Evolutionary conservation across 2,888 invertebrate species (phyloP).

Genomic region (Tillus elongatus): DNA sequence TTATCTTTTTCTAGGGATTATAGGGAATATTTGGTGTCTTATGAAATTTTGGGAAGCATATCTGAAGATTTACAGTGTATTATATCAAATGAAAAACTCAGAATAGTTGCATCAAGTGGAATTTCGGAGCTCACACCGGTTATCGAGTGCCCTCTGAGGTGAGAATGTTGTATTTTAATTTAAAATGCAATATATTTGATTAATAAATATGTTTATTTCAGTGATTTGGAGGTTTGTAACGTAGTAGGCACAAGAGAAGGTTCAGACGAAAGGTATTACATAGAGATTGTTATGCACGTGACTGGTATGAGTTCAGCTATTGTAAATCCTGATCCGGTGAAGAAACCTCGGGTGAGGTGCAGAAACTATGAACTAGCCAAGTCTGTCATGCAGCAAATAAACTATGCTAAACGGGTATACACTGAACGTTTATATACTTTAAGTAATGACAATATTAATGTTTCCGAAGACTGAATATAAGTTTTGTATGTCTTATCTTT

Average conservation of each 20-base stretch:
- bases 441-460: conserved; percentile 27
- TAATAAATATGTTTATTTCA: conserved; percentile 28
- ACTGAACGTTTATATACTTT: conserved; percentile 73
- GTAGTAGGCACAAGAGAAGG: conserved; percentile 47
- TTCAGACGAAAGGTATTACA: conserved; percentile 48
- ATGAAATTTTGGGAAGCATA: conserved; percentile 65
- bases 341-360: conserved; percentile 69
- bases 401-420: conserved; percentile 78
- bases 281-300: conserved; percentile 59
- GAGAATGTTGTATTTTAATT: conserved; percentile 13
- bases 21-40: conserved; percentile 72
- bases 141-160: conserved; percentile 56
- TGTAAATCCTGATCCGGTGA: conserved; percentile 47
- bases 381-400: conserved; percentile 71
- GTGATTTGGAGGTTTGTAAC: conserved; percentile 58
- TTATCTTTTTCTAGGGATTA: conserved; percentile 46
- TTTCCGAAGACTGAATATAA: conserved; percentile 30
- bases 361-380: conserved; percentile 61
- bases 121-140: conserved; percentile 46
- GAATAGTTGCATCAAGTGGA: conserved; percentile 58
- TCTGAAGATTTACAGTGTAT: conserved; percentile 75
- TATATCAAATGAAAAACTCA: conserved; percentile 64
- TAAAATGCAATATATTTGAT: neutral
- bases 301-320: conserved; percentile 43
- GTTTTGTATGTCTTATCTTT: conserved; percentile 2